phyloP scores from a whole-genome alignment of 2,888 invertebrate genomes.

The Euphydryas editha region DNA sequence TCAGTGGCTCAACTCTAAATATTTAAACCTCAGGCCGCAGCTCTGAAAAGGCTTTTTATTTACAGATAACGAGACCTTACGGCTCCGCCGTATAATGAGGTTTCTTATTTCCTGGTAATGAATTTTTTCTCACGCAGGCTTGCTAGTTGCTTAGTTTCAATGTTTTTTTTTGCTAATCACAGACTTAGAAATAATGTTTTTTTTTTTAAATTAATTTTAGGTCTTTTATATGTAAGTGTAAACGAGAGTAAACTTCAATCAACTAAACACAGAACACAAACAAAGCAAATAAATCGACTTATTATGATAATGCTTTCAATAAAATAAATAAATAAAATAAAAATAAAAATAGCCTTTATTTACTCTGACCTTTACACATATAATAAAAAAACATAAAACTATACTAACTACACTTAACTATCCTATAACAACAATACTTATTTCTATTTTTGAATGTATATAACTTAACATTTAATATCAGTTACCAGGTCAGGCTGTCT shows the following conservation, averaged over 20 bases:
- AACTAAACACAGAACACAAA: slow-evolving; percentile 11
- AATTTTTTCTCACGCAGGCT: slow-evolving; percentile 53
- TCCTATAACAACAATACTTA: too few relatives aligned
- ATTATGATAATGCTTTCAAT: slow-evolving; percentile 15
- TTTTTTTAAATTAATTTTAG: background rate
- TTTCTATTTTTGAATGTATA: too few relatives aligned
- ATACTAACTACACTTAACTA: too few relatives aligned
- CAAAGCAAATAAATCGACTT: slow-evolving; percentile 21
- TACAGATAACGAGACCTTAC: slow-evolving; percentile 69
- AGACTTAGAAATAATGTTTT: background rate
- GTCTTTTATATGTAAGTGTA: background rate
- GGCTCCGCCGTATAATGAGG: slow-evolving; percentile 63
- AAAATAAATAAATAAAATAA: too few relatives aligned
- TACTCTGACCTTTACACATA: too few relatives aligned
- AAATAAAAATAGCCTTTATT: too few relatives aligned
- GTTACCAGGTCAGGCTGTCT: too few relatives aligned
- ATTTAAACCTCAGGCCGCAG: slow-evolving; percentile 64
- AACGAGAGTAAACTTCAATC: background rate
- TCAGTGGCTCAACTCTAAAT: slow-evolving; percentile 67
- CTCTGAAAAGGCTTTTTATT: slow-evolving; percentile 70
- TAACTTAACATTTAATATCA: too few relatives aligned
- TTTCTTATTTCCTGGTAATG: slow-evolving; percentile 68
- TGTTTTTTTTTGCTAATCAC: background rate
- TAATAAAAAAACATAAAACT: too few relatives aligned
- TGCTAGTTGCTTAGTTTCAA: slow-evolving; percentile 8